Base-by-base conservation (phyloP, 2,113 vertebrate species). In the Neodontobutis hainanensis region DNA sequence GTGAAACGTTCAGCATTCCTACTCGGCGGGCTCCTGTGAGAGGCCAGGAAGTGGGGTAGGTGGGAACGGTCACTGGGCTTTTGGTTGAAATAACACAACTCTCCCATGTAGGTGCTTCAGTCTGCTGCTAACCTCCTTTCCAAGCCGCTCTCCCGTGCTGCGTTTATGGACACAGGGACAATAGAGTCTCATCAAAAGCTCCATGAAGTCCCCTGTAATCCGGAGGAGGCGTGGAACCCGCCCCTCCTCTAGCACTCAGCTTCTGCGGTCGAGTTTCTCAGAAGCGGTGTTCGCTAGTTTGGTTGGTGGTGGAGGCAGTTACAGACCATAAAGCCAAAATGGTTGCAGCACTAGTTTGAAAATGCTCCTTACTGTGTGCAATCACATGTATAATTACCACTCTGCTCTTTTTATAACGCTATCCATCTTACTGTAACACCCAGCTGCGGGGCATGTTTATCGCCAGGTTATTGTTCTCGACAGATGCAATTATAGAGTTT, bases 1-100 rank as follows among this genome's bases (percentile, higher is more conserved):
- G 70, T 8, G n/a, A 78, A 76, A 78, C 55, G 69, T 48, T 76
- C 74, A 67, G 78, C 85, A 78, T 88, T 89, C 81, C 83, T 70
- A 38, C 80, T 79, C 56, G 59, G 55, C 72, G 16, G 69, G 88
- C 75, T 73, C 50, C 36, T 70, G 84, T 15, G 73, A 88, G 79
- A 70, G 82, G 81, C 70, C 80, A 80, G 80, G 81, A 87, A 78
- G 81, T 81, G 72, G 70, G 60, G 76, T 58, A 72, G 73, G 71
- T 69, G 71, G 63, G 68, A 67, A 71, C 70, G 72, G 80, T 79
- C 77, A 60, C 47, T 16, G 69, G 49, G 60, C 34, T 35, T 73
- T 82, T 70, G 60, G 53, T 55, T 70, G 47, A 70, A 64, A 19
- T 66, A 81, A 62, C 67, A 77, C 45, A 8, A 19, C 60, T 32